Evolutionary conservation across 2,113 vertebrate species (phyloP).

Genomic region (Chionomys nivalis): DNA sequence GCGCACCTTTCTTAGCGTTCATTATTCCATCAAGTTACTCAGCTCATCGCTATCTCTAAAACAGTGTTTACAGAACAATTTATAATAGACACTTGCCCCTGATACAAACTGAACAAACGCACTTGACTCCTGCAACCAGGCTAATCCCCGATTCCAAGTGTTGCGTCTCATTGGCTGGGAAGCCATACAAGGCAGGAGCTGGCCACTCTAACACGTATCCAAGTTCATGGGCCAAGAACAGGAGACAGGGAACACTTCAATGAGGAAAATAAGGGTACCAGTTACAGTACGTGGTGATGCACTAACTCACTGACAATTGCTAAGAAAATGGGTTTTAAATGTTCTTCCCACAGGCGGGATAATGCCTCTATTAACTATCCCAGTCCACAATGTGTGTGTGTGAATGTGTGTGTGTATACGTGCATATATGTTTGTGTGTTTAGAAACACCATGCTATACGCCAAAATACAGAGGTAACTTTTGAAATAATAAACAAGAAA

Average conservation of each 20-base stretch:
- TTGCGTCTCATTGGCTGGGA: background rate
- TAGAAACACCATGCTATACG: background rate
- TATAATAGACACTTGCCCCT: background rate
- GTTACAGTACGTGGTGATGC: background rate
- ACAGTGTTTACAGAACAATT: background rate
- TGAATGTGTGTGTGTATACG: background rate
- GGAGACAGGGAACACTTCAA: background rate
- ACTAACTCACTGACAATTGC: too few species aligned
- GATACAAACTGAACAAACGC: background rate
- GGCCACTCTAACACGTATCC: background rate
- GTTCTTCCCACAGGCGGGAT: background rate
- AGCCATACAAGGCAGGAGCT: background rate
- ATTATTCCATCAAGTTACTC: background rate
- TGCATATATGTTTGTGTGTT: background rate
- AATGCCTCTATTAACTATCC: background rate
- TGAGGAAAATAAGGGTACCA: background rate
- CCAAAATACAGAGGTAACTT: background rate
- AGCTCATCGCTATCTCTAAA: background rate
- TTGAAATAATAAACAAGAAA: background rate
- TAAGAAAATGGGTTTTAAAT: background rate
- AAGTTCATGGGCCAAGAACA: background rate
- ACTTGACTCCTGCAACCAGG: background rate
- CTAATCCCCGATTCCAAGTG: conserved; percentile 19
- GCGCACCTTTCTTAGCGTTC: background rate
- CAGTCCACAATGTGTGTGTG: background rate